Conservation (phyloP, 2,113 vertebrate species). For the Brevimyrus niger region DNA sequence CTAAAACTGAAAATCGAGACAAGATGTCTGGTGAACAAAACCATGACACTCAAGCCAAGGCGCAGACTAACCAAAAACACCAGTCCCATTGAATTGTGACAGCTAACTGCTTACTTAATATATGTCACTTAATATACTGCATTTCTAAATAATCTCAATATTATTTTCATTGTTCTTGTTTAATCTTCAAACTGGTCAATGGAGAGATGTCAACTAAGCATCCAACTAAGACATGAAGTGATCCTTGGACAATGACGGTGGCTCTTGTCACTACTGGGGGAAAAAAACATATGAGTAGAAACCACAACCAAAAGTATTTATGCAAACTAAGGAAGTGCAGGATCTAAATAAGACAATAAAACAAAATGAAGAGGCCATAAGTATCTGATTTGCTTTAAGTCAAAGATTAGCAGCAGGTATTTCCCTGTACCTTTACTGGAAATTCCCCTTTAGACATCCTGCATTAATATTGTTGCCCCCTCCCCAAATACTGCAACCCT, state of each 20-base stretch:
- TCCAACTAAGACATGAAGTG: neutral
- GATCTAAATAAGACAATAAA: neutral
- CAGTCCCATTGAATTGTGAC: too few relatives aligned
- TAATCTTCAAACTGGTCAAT: neutral
- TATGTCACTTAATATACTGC: too few relatives aligned
- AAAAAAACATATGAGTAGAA: neutral
- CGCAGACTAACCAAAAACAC: neutral
- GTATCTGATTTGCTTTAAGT: neutral
- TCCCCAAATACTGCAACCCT: neutral
- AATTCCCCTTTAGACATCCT: neutral
- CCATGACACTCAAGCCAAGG: neutral
- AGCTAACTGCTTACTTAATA: neutral
- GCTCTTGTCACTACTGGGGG: neutral
- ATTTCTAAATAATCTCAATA: too few relatives aligned
- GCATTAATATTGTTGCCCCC: neutral
- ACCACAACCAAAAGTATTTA: neutral
- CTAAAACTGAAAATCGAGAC: neutral
- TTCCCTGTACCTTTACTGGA: neutral
- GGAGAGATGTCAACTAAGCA: neutral
- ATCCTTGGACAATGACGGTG: neutral
- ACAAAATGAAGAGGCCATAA: neutral
- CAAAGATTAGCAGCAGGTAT: neutral
- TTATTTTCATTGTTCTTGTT: neutral
- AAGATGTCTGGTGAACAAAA: neutral
- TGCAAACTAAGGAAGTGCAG: neutral